Evolutionary conservation across 2,113 vertebrate species (phyloP), one percentile per base, ranked within the genome.

Genomic region (Irena cyanogastra): DNA sequence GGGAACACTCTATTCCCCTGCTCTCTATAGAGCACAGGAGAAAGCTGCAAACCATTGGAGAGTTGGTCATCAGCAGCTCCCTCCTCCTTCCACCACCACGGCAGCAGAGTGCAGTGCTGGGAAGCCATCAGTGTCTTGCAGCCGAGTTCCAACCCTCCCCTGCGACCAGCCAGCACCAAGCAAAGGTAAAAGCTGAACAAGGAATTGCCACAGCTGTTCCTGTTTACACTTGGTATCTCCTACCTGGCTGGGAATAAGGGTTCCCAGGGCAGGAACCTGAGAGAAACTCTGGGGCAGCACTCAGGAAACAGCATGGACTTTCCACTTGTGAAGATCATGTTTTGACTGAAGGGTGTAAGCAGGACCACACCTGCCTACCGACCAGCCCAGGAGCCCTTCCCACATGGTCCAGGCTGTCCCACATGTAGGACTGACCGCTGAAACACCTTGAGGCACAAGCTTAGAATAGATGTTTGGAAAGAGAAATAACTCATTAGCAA

Each of bases 1-100:
- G 33, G 14, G 9, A 94, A 63, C 57, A 65, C 41, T 39, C 42
- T 27, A 59, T 41, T 66, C 11, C 28, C 6, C 11, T 3, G 0
- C 35, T 83, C 41, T 79, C 47, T 23, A 4, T 0, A 1, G 50
- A 70, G 65, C 0, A 2, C 45, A 70, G 47, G 17, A 84, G n/a
- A 82, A 87, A 84, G 69, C 23, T 78, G 49, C 8, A 85, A 77
- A 82, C 30, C 2, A 2, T 4, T 2, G 11, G 42, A 53, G 45
- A 89, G 13, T 37, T 66, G 10, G 9, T 10, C 7, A 8, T 3
- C 24, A 68, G 42, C 88, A 93, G 71, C 26, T 74, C 64, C 64
- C 39, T 59, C 47, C 76, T 72, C 52, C 69, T 90, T 53, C 50
- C 41, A 53, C 13, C 5, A 1, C 23, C 1, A 1, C 8, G 31